Conservation (phyloP, 2,797 vertebrate species). For the Eutrigla gurnardus region DNA sequence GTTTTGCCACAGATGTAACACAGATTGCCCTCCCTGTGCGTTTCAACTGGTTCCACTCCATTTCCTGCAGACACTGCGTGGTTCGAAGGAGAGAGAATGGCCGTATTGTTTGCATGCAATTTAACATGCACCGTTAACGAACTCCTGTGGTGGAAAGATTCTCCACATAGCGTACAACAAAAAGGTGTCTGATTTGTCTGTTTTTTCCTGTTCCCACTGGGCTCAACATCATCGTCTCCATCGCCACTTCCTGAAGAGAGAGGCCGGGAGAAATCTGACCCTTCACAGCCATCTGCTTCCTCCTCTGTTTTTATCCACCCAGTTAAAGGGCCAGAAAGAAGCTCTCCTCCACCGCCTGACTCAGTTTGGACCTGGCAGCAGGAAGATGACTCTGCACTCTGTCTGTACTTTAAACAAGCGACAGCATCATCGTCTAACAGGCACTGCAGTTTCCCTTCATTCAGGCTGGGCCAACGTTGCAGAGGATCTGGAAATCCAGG, state of each 20-base stretch:
- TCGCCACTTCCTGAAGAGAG: not conserved
- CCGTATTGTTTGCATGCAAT: not conserved
- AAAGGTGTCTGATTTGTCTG: accelerated
- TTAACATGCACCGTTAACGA: not conserved
- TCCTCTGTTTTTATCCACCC: conserved; percentile 8
- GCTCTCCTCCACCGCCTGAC: not conserved
- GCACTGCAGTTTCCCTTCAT: not conserved
- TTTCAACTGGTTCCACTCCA: not conserved
- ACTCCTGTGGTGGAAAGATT: not conserved
- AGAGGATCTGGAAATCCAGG: not conserved
- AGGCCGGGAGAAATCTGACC: not conserved
- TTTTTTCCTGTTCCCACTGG: not conserved
- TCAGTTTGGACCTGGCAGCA: not conserved
- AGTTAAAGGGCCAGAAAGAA: not conserved
- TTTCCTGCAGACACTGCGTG: not conserved
- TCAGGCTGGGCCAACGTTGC: not conserved
- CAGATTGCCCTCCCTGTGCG: conserved; percentile 23
- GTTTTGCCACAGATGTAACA: conserved; percentile 40
- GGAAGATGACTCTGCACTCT: not conserved
- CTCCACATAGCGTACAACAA: not conserved
- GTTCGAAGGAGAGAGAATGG: not conserved
- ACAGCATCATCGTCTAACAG: not conserved
- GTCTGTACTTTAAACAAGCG: not conserved
- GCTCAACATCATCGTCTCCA: not conserved
- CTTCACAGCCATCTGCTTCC: not conserved